phyloP scores from a whole-genome alignment of 2,113 vertebrate species.

The Lepisosteus osseus region DNA sequence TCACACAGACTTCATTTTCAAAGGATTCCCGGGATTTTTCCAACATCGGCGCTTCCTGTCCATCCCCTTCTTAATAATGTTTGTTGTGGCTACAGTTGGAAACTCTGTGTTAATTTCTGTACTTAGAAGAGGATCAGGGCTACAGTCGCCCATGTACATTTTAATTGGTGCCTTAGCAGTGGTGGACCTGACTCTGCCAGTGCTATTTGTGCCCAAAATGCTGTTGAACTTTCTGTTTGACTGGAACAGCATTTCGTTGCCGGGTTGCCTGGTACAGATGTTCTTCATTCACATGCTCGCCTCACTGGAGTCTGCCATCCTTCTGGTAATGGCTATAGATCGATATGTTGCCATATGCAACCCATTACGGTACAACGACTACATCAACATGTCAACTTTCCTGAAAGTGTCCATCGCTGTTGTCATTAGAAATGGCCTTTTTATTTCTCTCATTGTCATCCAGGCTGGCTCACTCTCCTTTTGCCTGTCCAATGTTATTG shows the following conservation, averaged over 20 bases:
- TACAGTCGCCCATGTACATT: conserved; percentile 1
- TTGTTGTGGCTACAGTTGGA: conserved; percentile 1
- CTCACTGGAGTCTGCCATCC: background rate
- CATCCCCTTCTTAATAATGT: conserved; percentile 19
- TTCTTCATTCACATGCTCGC: too few relatives aligned
- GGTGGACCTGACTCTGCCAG: background rate
- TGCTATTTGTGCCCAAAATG: background rate
- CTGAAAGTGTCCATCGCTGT: background rate
- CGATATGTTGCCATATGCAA: too few relatives aligned
- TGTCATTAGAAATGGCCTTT: too few relatives aligned
- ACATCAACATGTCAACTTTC: background rate
- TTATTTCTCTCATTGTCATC: too few relatives aligned
- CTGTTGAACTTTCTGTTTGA: too few relatives aligned
- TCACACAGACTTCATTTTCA: background rate
- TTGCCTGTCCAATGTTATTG: too few relatives aligned
- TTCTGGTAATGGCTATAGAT: conserved; percentile 14
- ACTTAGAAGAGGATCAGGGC: conserved; percentile 13
- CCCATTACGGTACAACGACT: too few relatives aligned
- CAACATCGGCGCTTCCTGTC: background rate
- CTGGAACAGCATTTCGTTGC: too few relatives aligned
- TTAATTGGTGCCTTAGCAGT: too few relatives aligned
- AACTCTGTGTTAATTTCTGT: conserved; percentile 19
- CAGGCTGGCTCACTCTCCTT: too few relatives aligned
- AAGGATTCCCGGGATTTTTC: conserved; percentile 16
- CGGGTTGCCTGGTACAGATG: too few relatives aligned